These are phyloP conservation scores for Siniperca undulata DNA, from an alignment of 2,797 vertebrate genomes.

Conservation along the genomic window DNA sequence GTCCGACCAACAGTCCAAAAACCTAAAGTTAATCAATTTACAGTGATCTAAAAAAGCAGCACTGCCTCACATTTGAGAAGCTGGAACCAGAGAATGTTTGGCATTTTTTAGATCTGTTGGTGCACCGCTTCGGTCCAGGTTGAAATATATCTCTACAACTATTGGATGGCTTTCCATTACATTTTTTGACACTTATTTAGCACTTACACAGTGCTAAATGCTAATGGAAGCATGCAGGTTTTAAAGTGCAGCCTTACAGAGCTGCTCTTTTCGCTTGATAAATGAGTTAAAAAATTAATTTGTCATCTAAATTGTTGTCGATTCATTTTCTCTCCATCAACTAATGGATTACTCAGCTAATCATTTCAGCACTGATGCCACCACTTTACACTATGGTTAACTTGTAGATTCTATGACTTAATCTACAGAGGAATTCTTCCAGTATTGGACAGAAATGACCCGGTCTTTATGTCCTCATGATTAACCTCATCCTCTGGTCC, in stretches of 20 bases:
- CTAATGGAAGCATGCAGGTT: neutral
- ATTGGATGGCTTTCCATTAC: neutral
- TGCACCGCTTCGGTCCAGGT: neutral
- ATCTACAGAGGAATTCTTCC: neutral
- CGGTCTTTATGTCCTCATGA: neutral
- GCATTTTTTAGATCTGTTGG: neutral
- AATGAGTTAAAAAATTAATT: no score
- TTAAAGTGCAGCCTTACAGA: no score
- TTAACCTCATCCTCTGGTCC: slow-evolving; percentile 49
- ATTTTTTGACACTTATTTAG: neutral
- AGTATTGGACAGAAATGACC: neutral
- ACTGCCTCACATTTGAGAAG: neutral
- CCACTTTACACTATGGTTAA: neutral
- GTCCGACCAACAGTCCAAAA: neutral
- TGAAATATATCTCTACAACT: neutral
- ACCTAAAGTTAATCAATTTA: neutral
- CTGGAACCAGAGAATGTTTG: neutral
- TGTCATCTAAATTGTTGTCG: no score
- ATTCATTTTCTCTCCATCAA: no score
- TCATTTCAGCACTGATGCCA: neutral
- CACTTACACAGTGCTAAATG: neutral
- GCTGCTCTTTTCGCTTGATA: no score
- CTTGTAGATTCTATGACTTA: neutral
- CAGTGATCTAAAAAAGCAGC: neutral
- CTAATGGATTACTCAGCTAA: neutral